These are phyloP conservation scores for Parapsyche elsis DNA, from an alignment of 1,140 invertebrate species.

Conservation along the genomic window DNA sequence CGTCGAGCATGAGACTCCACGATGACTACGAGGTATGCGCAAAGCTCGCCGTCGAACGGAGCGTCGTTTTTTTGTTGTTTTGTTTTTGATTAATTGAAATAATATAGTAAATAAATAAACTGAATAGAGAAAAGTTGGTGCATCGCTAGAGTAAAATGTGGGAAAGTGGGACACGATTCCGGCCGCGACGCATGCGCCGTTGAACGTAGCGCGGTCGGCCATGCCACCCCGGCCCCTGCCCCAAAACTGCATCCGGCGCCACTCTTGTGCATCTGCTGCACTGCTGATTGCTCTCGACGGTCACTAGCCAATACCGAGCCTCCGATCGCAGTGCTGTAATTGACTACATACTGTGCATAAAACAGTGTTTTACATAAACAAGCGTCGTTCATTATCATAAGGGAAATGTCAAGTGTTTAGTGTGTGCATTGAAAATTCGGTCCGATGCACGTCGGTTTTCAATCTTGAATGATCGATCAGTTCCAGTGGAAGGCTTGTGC, in stretches of 20 bases:
- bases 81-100: not conserved
- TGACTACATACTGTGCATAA: too few relatives aligned
- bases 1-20: constrained; percentile 52
- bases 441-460: too few relatives aligned
- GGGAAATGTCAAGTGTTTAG: too few relatives aligned
- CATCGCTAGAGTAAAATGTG: constrained; percentile 37
- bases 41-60: too few relatives aligned
- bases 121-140: not conserved
- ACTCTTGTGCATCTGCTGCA: constrained; percentile 17
- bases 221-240: constrained; percentile 43
- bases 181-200: constrained; percentile 38
- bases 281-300: not conserved
- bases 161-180: constrained; percentile 52
- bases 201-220: constrained; percentile 22
- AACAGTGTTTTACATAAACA: too few relatives aligned
- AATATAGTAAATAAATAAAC: not conserved
- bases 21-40: constrained; percentile 55
- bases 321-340: too few relatives aligned
- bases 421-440: too few relatives aligned
- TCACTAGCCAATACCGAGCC: too few relatives aligned
- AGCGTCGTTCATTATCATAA: too few relatives aligned
- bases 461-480: too few relatives aligned
- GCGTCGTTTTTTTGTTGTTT: constrained; percentile 24
- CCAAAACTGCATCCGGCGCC: constrained; percentile 29
- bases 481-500: too few relatives aligned